phyloP scores from a whole-genome alignment of 2,113 vertebrate species.

The Cyanoderma ruficeps region DNA sequence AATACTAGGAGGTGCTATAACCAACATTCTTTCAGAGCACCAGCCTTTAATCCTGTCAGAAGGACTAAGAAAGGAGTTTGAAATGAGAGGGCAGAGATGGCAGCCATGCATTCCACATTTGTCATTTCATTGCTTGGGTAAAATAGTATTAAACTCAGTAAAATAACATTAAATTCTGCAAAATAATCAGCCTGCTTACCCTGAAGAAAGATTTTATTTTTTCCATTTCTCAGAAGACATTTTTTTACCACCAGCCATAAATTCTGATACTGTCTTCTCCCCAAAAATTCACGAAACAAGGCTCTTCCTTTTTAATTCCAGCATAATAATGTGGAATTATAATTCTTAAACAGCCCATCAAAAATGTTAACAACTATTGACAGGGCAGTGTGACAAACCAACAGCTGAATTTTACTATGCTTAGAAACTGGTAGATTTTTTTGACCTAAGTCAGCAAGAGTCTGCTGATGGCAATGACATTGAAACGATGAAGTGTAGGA shows the following conservation, averaged over 20 bases:
- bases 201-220: conserved; percentile 16
- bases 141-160: conserved; percentile 2
- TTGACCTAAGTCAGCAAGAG: neutral
- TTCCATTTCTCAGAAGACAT: neutral
- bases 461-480: neutral
- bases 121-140: neutral
- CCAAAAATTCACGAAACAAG: neutral
- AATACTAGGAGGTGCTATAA: neutral
- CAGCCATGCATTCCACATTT: neutral
- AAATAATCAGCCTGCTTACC: conserved; percentile 5
- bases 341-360: neutral
- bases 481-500: neutral
- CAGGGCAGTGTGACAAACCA: neutral
- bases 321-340: neutral
- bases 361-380: neutral
- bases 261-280: neutral
- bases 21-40: neutral
- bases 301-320: neutral
- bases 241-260: neutral
- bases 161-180: neutral
- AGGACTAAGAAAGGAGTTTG: neutral
- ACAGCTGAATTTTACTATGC: neutral
- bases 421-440: neutral
- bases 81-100: neutral
- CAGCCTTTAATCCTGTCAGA: neutral